Base-by-base conservation (phyloP, 2,888 invertebrate species). In the Tanytarsus gracilentus region DNA sequence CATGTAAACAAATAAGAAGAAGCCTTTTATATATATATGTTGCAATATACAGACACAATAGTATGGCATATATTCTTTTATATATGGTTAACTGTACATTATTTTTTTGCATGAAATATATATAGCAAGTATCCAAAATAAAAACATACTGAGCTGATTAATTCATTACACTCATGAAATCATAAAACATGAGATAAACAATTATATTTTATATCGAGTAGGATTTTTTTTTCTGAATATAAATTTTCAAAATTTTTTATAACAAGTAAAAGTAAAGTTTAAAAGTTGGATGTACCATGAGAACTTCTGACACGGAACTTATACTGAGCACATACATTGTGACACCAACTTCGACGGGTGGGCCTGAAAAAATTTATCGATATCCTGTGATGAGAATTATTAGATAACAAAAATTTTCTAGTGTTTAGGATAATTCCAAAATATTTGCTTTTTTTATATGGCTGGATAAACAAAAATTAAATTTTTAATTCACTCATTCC, bases 281-380 rank as follows among this genome's bases (percentile, higher is more conserved):
- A n/a, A 29, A 30, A 30, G 27, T 51, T 29, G 18, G 52, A 58
- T 78, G 79, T 88, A 94, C 94, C 94, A 94, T 95, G 84, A 92
- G 87, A 78, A 94, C 94, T 86, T 95, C 95, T 78, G 93, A 94
- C 79, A 95, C 90, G 78, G 93, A 92, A 82, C 92, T 91, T 85
- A 95, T 95, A 81, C 91, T 91, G 80, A 94, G 87, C 80, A 95
- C 93, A 83, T 92, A 93, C 88, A 95, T 92, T 80, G 94, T 94
- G 81, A 95, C 91, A 77, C 93, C 92, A 77, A 95, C 94, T 79
- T 91, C 92, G 80, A 96, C 95, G 75, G 95, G 92, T 78, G 88
- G 88, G 85, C 91, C 93, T 94, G 88, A 78, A 90, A 85, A 80
- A 62, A 25, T 63, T 63, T 63, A n/a, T n/a, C n/a, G n/a, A n/a